phyloP scores from a whole-genome alignment of 2,888 invertebrate species.

The Keiferia lycopersicella region DNA sequence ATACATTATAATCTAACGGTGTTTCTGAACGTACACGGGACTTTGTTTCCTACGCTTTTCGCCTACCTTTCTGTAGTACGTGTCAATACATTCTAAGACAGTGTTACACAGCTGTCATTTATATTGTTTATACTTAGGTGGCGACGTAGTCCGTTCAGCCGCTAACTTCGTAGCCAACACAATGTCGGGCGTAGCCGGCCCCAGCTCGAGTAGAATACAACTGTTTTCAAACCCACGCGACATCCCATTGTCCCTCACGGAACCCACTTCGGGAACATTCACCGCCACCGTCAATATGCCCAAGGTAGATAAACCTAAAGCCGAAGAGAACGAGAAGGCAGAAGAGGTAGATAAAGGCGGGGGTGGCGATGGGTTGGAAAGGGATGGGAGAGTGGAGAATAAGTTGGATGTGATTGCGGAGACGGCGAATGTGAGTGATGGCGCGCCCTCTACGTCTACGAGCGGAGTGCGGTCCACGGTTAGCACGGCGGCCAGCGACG shows the following conservation, averaged over 20 bases:
- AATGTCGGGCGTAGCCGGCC: constrained; percentile 14
- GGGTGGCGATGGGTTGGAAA: background rate
- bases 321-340: constrained; percentile 20
- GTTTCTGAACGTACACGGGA: too few species aligned
- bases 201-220: constrained; percentile 26
- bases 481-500: constrained; percentile 22
- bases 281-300: constrained; percentile 31
- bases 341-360: background rate
- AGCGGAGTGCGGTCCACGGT: constrained; percentile 18
- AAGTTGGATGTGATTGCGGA: constrained; percentile 15
- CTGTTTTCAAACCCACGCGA: constrained; percentile 10
- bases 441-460: constrained; percentile 5
- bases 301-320: constrained; percentile 27
- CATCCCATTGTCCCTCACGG: background rate
- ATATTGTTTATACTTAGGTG: constrained; percentile 18
- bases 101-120: background rate
- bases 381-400: background rate
- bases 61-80: too few species aligned
- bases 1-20: too few species aligned
- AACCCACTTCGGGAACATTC: constrained; percentile 6
- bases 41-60: too few species aligned
- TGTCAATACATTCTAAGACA: too few species aligned
- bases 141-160: constrained; percentile 26
- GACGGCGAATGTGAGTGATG: constrained; percentile 16
- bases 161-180: constrained; percentile 25